Percentiles rank a stretch among this genome's conserved stretches.
phyloP scores from a whole-genome alignment of 2,113 vertebrate genomes.

The Lycaon pictus region DNA sequence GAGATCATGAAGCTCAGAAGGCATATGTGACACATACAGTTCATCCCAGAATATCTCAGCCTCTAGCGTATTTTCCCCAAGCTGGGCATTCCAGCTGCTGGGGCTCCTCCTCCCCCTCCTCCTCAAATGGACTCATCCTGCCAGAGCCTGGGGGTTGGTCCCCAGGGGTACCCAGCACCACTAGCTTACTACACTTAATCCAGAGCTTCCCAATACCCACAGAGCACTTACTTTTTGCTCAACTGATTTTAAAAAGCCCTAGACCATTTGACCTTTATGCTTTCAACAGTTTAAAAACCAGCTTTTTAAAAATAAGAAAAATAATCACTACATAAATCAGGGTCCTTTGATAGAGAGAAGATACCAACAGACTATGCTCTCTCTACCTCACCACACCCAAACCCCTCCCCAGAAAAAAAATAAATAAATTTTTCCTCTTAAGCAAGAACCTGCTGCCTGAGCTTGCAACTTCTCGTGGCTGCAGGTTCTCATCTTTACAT shows the following conservation, averaged over 20 bases:
- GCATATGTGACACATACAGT: background rate
- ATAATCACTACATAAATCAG: background rate
- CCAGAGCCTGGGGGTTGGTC: background rate
- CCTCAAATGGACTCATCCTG: background rate
- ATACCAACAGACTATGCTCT: background rate
- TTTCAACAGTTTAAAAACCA: background rate
- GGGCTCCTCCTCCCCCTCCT: background rate
- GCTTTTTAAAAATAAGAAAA: background rate
- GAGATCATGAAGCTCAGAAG: background rate
- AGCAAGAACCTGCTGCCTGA: background rate
- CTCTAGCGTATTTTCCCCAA: background rate
- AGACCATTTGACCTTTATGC: background rate
- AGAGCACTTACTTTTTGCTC: background rate
- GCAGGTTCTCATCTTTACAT: background rate
- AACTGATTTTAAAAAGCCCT: background rate
- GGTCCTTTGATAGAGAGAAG: background rate
- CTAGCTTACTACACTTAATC: background rate
- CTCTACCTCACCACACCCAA: too few relatives aligned
- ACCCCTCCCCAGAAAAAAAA: background rate
- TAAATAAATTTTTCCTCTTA: background rate
- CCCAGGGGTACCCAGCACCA: background rate
- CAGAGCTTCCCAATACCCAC: accelerated
- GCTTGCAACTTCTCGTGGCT: accelerated
- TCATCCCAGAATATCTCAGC: background rate
- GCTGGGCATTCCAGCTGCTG: background rate